phyloP scores from a whole-genome alignment of 2,888 invertebrate genomes.

The Eupeodes latifasciatus region DNA sequence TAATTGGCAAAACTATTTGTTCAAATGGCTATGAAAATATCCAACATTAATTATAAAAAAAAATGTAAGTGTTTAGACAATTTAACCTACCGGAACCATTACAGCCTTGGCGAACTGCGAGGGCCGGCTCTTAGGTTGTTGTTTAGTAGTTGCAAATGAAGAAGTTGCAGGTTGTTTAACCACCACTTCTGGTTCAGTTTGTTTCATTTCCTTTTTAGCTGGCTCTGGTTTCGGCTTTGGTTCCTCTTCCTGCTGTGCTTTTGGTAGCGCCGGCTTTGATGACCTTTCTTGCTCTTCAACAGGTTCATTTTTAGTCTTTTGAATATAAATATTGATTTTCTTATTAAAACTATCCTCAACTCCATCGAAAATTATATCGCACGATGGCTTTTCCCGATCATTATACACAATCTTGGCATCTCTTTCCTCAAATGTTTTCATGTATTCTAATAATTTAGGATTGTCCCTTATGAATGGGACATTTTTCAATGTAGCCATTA shows the following conservation, averaged over 20 bases:
- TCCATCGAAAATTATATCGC: conserved; percentile 7
- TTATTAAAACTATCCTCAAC: conserved; percentile 59
- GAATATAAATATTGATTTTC: conserved; percentile 56
- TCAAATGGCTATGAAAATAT: conserved; percentile 64
- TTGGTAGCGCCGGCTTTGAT: not conserved
- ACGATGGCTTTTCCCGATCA: conserved; percentile 24
- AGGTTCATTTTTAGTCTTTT: not conserved
- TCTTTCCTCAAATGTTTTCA: conserved; percentile 69
- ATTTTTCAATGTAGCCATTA: conserved; percentile 43
- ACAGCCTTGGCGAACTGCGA: conserved; percentile 55
- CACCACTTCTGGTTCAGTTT: not conserved
- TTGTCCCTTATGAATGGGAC: conserved; percentile 49
- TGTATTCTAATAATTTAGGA: conserved; percentile 47
- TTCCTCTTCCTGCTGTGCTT: not conserved
- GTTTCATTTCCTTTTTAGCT: not conserved
- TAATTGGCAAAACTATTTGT: conserved; percentile 33
- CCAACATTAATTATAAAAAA: not conserved
- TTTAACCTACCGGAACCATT: conserved; percentile 59
- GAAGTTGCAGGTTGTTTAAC: not conserved
- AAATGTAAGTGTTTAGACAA: not conserved
- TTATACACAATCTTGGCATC: conserved; percentile 60
- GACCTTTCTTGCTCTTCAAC: not conserved
- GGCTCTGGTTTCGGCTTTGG: not conserved
- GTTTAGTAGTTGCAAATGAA: not conserved
- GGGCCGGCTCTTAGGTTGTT: conserved; percentile 28